Percentiles rank a stretch among this genome's conserved stretches.
phyloP scores from a whole-genome alignment of 2,888 invertebrate species.

The Drosophila quinaria region DNA sequence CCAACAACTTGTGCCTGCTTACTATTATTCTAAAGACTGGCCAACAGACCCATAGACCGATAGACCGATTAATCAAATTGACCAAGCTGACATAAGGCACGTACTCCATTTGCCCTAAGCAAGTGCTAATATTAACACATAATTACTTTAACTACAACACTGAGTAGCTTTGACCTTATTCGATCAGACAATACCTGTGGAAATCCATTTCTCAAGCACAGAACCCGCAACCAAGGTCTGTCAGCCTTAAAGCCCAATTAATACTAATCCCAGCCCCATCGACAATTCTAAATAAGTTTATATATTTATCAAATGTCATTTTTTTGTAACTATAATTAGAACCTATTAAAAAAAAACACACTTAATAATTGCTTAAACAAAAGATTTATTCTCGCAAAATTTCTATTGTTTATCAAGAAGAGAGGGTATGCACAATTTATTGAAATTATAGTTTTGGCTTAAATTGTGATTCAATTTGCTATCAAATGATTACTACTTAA shows the following conservation, averaged over 20 bases:
- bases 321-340: conserved; percentile 28
- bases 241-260: conserved; percentile 18
- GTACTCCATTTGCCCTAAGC: conserved; percentile 16
- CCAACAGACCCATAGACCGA: background rate
- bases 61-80: background rate
- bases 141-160: background rate
- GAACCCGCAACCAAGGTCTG: conserved; percentile 15
- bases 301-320: conserved; percentile 39
- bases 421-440: conserved; percentile 3
- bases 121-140: conserved; percentile 56
- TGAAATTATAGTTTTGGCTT: background rate
- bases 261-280: conserved; percentile 7
- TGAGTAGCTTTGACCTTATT: conserved; percentile 33
- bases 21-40: background rate
- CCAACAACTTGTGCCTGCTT: conserved; percentile 14
- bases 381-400: conserved; percentile 1
- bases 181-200: conserved; percentile 36
- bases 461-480: background rate
- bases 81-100: conserved; percentile 12
- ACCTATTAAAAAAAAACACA: conserved; percentile 1
- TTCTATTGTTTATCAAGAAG: conserved; percentile 11
- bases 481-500: too few relatives aligned
- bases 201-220: conserved; percentile 13
- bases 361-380: conserved; percentile 12
- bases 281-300: conserved; percentile 24